Evolutionary conservation across 2,113 vertebrate genomes (phyloP), one percentile per base, ranked within the genome.

Genomic region (Albula glossodonta): DNA sequence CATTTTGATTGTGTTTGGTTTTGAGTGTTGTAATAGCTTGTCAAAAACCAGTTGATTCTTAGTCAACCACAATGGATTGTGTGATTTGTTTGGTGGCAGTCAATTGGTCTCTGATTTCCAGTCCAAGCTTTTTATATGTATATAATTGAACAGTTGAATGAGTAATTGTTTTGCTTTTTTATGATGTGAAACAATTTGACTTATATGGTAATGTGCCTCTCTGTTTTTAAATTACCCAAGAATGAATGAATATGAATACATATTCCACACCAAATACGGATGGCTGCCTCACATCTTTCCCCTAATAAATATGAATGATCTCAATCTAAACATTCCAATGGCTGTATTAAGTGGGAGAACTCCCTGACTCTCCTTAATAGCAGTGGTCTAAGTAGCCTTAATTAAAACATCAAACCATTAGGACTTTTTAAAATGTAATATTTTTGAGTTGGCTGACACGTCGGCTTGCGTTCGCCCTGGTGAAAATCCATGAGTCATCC

Each of bases 141-240:
- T 51, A 80, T 51, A 51, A 81, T 51, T 52, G 51, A 79, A 79
- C 22, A 51, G 22, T 51, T n/a, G 51, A 81, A 51, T 52, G 19
- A 81, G 51, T 81, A 56, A 81, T 81, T 81, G 80, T 52, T 81
- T 25, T 22, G 80, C 9, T 52, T 81, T 51, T 52, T 41, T 19
- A 51, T 81, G 22, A 81, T 81, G 50, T 81, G 80, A 81, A 81
- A 81, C 51, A 53, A 52, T 81, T 81, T 51, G 50, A 80, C 41
- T 80, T 81, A 31, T 74, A 74, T 52, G 51, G 80, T 81, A 51
- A 81, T 81, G 51, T 25, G 70, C 17, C n/a, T 74, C 70, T 48
- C 15, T 31, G 6, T 2, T 51, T 81, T 81, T 81, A 51, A 81
- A 52, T 52, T 52, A 81, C 8, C 15, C 17, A 25, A 11, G 51